Percentiles rank a stretch among this genome's conserved stretches.
phyloP scores from a whole-genome alignment of 2,888 invertebrate species.

The Cantharis nigra region DNA sequence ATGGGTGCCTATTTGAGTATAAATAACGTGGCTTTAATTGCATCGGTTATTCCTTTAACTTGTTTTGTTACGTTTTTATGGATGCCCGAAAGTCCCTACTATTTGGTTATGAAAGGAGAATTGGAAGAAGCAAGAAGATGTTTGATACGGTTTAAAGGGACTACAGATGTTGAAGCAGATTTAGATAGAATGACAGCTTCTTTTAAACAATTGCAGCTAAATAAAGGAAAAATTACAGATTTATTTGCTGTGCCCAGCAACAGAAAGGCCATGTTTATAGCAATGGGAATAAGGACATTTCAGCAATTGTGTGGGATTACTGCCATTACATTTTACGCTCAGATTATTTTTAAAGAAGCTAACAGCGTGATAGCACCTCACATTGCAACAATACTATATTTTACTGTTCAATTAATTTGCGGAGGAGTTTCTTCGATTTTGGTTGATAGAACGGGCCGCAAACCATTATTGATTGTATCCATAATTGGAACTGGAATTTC shows the following conservation, averaged over 20 bases:
- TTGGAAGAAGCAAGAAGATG: constrained; percentile 57
- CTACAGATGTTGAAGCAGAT: constrained; percentile 57
- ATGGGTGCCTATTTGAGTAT: constrained; percentile 64
- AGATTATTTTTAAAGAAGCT: constrained; percentile 61
- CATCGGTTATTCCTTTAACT: constrained; percentile 61
- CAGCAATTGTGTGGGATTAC: constrained; percentile 67
- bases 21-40: constrained; percentile 59
- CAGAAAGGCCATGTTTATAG: constrained; percentile 65
- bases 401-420: constrained; percentile 61
- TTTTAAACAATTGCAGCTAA: constrained; percentile 53
- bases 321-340: constrained; percentile 64
- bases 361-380: constrained; percentile 55
- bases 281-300: constrained; percentile 61
- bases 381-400: constrained; percentile 61
- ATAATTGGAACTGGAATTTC: constrained; percentile 55
- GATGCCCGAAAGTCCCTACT: constrained; percentile 68
- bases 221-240: constrained; percentile 59
- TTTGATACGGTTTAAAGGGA: constrained; percentile 62
- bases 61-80: constrained; percentile 63
- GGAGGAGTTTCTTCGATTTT: constrained; percentile 61
- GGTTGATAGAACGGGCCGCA: constrained; percentile 66
- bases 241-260: constrained; percentile 60
- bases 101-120: constrained; percentile 49
- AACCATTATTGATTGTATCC: constrained; percentile 61
- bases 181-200: constrained; percentile 40